Evolutionary conservation across 2,888 invertebrate genomes (phyloP).

Genomic region (Lypha dubia): DNA sequence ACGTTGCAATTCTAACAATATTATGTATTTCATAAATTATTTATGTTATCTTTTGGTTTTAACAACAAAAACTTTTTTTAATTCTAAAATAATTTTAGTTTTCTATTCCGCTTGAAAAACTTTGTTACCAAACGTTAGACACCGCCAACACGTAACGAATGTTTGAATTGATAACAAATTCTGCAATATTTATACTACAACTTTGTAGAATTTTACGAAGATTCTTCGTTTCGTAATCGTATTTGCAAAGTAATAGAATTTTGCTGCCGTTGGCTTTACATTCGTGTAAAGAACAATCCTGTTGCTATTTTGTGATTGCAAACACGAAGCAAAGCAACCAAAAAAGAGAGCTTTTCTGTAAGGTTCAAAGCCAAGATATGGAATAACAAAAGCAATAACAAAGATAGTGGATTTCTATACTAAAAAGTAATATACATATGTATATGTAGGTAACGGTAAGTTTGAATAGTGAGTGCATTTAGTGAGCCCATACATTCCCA

Average conservation of each 20-base stretch:
- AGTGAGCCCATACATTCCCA: background rate
- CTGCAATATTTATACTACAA: constrained; percentile 67
- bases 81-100: background rate
- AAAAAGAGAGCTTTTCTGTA: constrained; percentile 41
- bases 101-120: background rate
- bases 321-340: background rate
- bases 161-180: constrained; percentile 43
- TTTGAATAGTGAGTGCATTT: background rate
- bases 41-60: background rate
- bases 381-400: background rate
- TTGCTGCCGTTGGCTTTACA: constrained; percentile 18
- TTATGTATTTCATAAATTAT: background rate
- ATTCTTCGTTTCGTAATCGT: constrained; percentile 28
- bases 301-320: constrained; percentile 48
- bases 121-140: constrained; percentile 63
- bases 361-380: constrained; percentile 11
- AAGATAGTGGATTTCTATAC: constrained; percentile 10
- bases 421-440: background rate
- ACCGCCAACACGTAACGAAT: constrained; percentile 67
- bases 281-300: constrained; percentile 46
- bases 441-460: background rate
- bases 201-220: constrained; percentile 17
- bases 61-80: constrained; percentile 3
- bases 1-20: background rate
- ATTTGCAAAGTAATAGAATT: constrained; percentile 17